phyloP scores from a whole-genome alignment of 2,888 invertebrate species.

The Hyposoter dolosus region DNA sequence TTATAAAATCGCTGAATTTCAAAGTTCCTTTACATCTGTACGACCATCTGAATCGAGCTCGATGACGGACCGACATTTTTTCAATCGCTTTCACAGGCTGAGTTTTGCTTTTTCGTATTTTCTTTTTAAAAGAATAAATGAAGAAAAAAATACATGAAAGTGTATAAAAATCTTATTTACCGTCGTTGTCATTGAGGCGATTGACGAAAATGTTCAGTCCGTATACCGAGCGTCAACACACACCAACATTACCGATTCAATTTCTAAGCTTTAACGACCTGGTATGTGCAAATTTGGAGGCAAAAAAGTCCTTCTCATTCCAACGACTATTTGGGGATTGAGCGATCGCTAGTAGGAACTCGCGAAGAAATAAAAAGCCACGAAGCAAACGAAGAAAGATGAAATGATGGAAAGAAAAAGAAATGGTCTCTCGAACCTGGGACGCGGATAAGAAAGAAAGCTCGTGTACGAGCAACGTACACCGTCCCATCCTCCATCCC shows the following conservation, averaged over 20 bases:
- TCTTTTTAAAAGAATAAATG: neutral
- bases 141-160: neutral
- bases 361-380: neutral
- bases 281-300: slow-evolving; percentile 25
- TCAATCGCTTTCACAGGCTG: neutral
- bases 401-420: slow-evolving; percentile 19
- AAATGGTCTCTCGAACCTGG: neutral
- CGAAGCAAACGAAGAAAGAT: neutral
- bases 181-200: neutral
- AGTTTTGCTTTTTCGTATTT: neutral
- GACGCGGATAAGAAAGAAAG: neutral
- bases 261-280: slow-evolving; percentile 30
- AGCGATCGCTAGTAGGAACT: slow-evolving; percentile 29
- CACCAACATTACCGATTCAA: slow-evolving; percentile 28
- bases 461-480: slow-evolving; percentile 63
- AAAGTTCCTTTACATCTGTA: slow-evolving; percentile 43
- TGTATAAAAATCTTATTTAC: neutral
- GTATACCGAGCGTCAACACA: slow-evolving; percentile 33
- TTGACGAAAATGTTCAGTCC: neutral
- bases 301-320: slow-evolving; percentile 29
- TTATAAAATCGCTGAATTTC: slow-evolving; percentile 27
- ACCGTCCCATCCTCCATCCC: slow-evolving; percentile 64
- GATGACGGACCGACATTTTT: slow-evolving; percentile 9
- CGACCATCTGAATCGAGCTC: slow-evolving; percentile 28
- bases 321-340: slow-evolving; percentile 36